phyloP scores from a whole-genome alignment of 1,140 invertebrate genomes.

The Leguminivora glycinivorella region DNA sequence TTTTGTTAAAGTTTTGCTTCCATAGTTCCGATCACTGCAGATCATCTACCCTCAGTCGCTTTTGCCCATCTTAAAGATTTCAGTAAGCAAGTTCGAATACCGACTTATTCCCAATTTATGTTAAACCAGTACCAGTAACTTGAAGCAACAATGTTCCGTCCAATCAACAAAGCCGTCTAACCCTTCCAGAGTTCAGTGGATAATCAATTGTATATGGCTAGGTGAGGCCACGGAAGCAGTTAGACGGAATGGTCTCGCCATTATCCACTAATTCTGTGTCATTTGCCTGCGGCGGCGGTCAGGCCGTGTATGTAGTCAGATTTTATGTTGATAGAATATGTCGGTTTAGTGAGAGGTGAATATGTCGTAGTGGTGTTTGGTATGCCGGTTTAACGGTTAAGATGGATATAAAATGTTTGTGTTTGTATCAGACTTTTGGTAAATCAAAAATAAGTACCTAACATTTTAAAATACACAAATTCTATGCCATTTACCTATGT shows the following conservation, averaged over 20 bases:
- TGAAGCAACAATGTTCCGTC: not conserved
- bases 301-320: slow-evolving; percentile 18
- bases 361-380: not conserved
- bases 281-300: slow-evolving; percentile 47
- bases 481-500: too few species aligned
- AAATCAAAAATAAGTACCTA: too few species aligned
- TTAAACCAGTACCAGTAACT: not conserved
- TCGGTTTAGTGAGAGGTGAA: not conserved
- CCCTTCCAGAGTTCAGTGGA: slow-evolving; percentile 39
- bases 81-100: too few species aligned
- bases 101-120: not conserved
- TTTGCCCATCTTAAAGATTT: too few species aligned
- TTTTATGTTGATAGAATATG: slow-evolving; percentile 27
- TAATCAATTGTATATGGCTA: slow-evolving; percentile 74
- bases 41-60: too few species aligned
- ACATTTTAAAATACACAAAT: too few species aligned
- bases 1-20: too few species aligned
- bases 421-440: too few species aligned
- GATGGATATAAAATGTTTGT: too few species aligned
- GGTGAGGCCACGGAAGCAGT: slow-evolving; percentile 63
- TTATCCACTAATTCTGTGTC: slow-evolving; percentile 75
- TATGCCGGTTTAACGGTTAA: not conserved
- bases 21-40: too few species aligned
- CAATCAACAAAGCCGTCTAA: slow-evolving; percentile 13
- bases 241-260: slow-evolving; percentile 72